Base-by-base conservation (phyloP, 2,888 invertebrate genomes). In the Ormia ochracea region DNA sequence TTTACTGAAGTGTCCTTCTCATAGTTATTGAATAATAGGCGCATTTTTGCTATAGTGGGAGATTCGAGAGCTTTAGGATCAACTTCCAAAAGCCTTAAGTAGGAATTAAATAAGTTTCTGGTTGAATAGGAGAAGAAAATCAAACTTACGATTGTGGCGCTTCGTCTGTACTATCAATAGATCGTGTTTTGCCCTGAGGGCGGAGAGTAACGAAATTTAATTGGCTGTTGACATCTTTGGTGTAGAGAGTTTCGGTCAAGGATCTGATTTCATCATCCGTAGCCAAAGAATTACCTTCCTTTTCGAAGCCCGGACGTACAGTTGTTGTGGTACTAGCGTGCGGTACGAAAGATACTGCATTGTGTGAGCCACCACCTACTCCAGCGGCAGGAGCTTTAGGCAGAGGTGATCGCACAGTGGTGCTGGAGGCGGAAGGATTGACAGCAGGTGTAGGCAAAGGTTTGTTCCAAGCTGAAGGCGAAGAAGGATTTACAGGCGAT, bases 21-120 rank as follows among this genome's bases (percentile, higher is more conserved):
- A 87, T 97, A 98, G 89, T 98, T 98, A 88, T 98, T 95, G 87
- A 95, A 93, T 48, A 98, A 91, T 31, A 91, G 90, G 50, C 93
- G 87, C 83, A 97, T 91, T 85, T 93, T 94, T 82, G 93, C 92
- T 78, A 97, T 93, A 1, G 96, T 96, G 4, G 93, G 91, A 0
- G 85, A 75, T 52, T 89, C 88, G 82, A 94, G 79, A 0, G 86
- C 93, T 86, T 93, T 92, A 9, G 92, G 85, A 79, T 93, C 91
- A 21, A 95, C 91, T 14, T 91, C 91, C 43, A 96, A 88, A 75
- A 96, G 91, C 77, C 96, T 96, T 88, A 79, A 76, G 59, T 78
- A 7, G 12, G 21, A 48, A 6, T 73, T 14, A 3, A 56, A 4
- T 12, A 58, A 68, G 17, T 28, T n/a, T 61, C 38, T 36, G 9